Conservation (phyloP, 2,113 vertebrate genomes). For the Pterocles orientalis region DNA sequence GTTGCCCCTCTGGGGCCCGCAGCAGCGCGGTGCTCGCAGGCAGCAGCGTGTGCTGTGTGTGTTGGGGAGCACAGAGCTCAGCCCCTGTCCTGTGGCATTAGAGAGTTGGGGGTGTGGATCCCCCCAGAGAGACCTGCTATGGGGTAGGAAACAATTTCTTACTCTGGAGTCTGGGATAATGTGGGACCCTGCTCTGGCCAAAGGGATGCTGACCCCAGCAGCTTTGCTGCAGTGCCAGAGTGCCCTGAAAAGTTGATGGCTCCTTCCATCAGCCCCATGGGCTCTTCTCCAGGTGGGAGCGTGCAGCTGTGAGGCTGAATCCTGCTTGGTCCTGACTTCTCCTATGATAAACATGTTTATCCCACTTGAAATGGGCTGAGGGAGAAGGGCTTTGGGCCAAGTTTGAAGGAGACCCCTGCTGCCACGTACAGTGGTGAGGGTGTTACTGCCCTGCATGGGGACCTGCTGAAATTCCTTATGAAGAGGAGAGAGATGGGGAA, state of each 20-base stretch:
- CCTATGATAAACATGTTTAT: neutral
- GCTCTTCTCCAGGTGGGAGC: neutral
- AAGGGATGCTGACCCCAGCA: neutral
- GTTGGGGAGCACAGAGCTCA: rapidly evolving
- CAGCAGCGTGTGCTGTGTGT: rapidly evolving
- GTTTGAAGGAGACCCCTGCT: neutral
- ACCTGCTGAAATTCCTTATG: neutral
- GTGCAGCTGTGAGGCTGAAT: neutral
- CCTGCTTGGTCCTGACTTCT: neutral
- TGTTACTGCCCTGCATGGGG: neutral
- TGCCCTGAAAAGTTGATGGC: neutral
- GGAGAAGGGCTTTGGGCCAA: neutral
- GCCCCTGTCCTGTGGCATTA: rapidly evolving
- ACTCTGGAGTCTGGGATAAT: neutral
- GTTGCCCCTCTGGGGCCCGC: neutral
- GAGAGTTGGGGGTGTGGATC: no score
- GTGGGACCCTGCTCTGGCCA: neutral
- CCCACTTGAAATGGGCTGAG: neutral
- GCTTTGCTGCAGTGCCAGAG: neutral
- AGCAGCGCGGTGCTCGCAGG: rapidly evolving
- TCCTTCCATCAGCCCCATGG: neutral
- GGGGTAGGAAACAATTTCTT: neutral
- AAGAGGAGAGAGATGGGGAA: neutral
- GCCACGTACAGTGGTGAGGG: neutral
- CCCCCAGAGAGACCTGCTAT: neutral